Evolutionary conservation across 2,113 vertebrate species (phyloP).

Genomic region (Leptosomus discolor): DNA sequence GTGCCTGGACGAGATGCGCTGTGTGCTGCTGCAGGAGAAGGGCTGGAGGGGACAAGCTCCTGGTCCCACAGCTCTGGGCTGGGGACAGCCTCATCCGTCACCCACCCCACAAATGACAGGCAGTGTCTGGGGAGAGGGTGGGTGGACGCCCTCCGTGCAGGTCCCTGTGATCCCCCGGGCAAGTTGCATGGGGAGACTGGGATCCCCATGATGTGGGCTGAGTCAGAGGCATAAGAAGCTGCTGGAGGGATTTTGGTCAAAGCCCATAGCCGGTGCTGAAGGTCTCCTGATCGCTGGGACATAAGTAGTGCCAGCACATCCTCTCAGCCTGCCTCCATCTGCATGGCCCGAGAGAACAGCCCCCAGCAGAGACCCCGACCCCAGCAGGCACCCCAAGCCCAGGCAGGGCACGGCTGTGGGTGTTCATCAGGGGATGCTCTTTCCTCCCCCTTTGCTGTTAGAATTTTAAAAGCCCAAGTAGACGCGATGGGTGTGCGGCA

Average conservation of each 20-base stretch:
- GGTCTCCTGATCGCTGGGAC: background rate
- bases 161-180: background rate
- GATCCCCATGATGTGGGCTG: background rate
- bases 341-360: background rate
- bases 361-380: background rate
- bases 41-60: background rate
- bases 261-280: background rate
- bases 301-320: background rate
- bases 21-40: background rate
- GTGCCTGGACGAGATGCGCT: rapidly evolving
- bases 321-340: background rate
- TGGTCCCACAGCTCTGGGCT: background rate
- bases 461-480: background rate
- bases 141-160: rapidly evolving
- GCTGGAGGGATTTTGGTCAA: background rate
- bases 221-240: background rate
- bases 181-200: background rate
- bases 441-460: background rate
- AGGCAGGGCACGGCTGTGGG: rapidly evolving
- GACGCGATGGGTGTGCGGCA: background rate
- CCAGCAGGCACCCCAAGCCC: rapidly evolving
- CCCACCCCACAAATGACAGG: rapidly evolving
- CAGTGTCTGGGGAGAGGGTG: rapidly evolving
- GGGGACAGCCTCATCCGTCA: background rate
- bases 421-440: background rate